phyloP scores from a whole-genome alignment of 2,113 vertebrate species.

The Phylloscopus whistleri region DNA sequence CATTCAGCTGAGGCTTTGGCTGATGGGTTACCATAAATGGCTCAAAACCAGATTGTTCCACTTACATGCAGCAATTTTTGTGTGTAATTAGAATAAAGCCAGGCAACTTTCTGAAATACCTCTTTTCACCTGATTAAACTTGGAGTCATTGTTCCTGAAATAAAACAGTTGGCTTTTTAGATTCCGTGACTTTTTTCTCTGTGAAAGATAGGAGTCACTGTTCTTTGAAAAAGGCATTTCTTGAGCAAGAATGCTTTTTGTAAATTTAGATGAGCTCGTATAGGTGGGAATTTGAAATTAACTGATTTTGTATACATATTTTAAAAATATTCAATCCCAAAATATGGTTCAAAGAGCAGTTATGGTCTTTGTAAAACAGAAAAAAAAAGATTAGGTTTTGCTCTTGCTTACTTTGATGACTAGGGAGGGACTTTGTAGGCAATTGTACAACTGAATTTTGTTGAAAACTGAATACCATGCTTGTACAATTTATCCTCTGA shows the following conservation, averaged over 20 bases:
- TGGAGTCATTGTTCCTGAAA: not conserved
- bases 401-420: not conserved
- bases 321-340: not conserved
- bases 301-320: not conserved
- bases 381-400: not conserved
- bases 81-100: not conserved
- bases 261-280: not conserved
- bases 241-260: not conserved
- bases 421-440: not conserved
- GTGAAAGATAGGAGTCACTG: not conserved
- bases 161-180: not conserved
- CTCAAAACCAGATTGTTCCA: constrained; percentile 5
- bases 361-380: not conserved
- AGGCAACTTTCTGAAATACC: constrained; percentile 8
- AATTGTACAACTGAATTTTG: not conserved
- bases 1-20: constrained; percentile 15
- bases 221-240: not conserved
- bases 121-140: constrained; percentile 14
- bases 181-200: not conserved
- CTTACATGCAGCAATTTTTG: not conserved
- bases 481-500: not conserved
- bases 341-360: not conserved
- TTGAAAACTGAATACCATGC: not conserved
- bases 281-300: not conserved
- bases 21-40: constrained; percentile 30